A percentile compares a stretch with the other conserved stretches of the same genome.
These are phyloP conservation scores for Okapia johnstoni DNA, from an alignment of 2,113 vertebrate genomes.

Conservation along the genomic window DNA sequence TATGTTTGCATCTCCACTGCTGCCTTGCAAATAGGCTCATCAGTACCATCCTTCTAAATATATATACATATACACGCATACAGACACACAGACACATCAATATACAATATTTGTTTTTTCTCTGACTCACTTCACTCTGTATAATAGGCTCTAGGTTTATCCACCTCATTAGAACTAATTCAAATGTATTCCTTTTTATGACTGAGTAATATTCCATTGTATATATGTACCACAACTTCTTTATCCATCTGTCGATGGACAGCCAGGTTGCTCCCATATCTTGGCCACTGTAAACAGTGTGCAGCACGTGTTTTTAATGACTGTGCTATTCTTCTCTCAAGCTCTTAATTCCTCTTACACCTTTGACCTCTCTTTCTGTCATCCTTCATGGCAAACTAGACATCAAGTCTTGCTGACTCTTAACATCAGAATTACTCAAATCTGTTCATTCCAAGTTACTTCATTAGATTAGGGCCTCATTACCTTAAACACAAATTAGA, in stretches of 20 bases:
- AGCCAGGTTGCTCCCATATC: neutral
- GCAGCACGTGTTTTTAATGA: neutral
- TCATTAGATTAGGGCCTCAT: neutral
- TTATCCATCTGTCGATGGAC: neutral
- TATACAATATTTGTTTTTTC: neutral
- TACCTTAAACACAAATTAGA: neutral
- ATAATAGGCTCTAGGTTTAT: neutral
- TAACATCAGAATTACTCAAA: neutral
- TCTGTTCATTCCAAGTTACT: neutral
- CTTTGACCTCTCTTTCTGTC: neutral
- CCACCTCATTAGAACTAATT: neutral
- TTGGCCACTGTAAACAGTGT: neutral
- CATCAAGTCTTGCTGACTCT: neutral
- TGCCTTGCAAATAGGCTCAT: neutral
- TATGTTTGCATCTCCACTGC: neutral
- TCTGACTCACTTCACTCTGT: neutral
- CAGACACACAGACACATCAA: neutral
- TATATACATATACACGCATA: neutral
- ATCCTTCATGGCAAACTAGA: neutral
- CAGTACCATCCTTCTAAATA: neutral
- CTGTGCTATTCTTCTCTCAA: neutral
- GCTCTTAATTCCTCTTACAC: neutral
- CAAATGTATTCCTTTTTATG: neutral
- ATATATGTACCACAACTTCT: neutral
- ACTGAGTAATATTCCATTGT: neutral